Conservation (phyloP, 2,797 vertebrate species). For the Microctenopoma lineatum region DNA sequence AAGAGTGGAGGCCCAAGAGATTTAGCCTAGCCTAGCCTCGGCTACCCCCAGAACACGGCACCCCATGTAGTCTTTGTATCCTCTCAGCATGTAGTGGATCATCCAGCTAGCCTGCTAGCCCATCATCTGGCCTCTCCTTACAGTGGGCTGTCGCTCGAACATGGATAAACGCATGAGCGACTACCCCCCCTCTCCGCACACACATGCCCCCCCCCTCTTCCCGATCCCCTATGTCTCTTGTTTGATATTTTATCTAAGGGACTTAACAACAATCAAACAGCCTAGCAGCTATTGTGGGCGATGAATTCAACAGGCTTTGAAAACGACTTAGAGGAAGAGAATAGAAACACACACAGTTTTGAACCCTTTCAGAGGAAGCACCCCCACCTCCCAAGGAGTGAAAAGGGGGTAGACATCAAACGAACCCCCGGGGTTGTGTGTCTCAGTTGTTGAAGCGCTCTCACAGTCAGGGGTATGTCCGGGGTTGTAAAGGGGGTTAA, state of each 20-base stretch:
- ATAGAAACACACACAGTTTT: slow-evolving; percentile 66
- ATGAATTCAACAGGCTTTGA: slow-evolving; percentile 77
- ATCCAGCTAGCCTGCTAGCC: slow-evolving; percentile 53
- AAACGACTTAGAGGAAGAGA: slow-evolving; percentile 73
- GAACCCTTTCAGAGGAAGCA: slow-evolving; percentile 67
- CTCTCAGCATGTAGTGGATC: slow-evolving; percentile 64
- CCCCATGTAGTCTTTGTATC: slow-evolving; percentile 78
- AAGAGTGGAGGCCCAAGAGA: slow-evolving; percentile 32
- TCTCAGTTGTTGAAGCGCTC: slow-evolving; percentile 71
- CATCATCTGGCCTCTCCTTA: slow-evolving; percentile 34
- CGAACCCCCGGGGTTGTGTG: slow-evolving; percentile 68
- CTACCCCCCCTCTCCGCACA: slow-evolving; percentile 7
- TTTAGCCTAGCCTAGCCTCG: slow-evolving; percentile 59
- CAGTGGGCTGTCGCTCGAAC: slow-evolving; percentile 60
- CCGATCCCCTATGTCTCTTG: slow-evolving; percentile 44
- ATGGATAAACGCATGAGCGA: slow-evolving; percentile 52
- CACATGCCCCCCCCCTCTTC: slow-evolving; percentile 27
- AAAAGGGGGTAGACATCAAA: slow-evolving; percentile 77
- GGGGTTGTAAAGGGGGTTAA: slow-evolving; percentile 76
- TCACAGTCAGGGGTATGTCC: slow-evolving; percentile 78
- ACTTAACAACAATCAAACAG: slow-evolving; percentile 78
- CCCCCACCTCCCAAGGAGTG: slow-evolving; percentile 62
- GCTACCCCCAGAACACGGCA: slow-evolving; percentile 48
- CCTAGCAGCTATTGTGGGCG: slow-evolving; percentile 67
- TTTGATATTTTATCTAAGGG: slow-evolving; percentile 82